phyloP scores from a whole-genome alignment of 2,113 vertebrate species.

The Melozone crissalis region DNA sequence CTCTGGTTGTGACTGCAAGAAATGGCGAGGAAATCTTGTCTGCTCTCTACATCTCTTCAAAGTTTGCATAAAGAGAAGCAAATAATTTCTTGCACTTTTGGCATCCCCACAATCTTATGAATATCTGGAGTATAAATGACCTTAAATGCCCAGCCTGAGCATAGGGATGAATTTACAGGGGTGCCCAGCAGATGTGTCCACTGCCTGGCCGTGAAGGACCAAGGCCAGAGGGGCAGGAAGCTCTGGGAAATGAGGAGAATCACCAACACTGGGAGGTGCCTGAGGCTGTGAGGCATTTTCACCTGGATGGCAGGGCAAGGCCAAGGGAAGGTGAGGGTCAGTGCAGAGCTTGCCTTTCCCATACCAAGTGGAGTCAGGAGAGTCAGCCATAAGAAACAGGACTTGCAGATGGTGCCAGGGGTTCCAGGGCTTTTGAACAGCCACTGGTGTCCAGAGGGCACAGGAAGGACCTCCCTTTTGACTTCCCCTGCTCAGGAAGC shows the following conservation, averaged over 20 bases:
- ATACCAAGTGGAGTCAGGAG: not conserved
- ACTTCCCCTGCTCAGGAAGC: not conserved
- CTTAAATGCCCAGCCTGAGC: not conserved
- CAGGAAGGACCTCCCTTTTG: not conserved
- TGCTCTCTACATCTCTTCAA: not conserved
- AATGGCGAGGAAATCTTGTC: not conserved
- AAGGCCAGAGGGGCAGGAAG: not conserved
- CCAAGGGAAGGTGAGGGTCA: not conserved
- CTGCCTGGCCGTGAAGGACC: not conserved
- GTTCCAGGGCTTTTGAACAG: not conserved
- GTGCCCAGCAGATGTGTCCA: no score
- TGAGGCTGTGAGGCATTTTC: not conserved
- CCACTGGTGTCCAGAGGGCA: not conserved
- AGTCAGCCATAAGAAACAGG: not conserved
- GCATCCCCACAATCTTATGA: not conserved
- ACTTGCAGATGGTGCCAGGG: not conserved
- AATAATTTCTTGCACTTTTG: not conserved
- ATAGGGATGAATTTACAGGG: not conserved
- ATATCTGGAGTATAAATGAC: not conserved
- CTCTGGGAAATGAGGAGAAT: not conserved
- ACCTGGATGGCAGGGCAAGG: not conserved
- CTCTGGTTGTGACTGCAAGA: rapidly evolving
- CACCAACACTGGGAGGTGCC: not conserved
- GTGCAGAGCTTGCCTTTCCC: not conserved
- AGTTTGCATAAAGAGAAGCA: not conserved